Conservation (phyloP, 2,113 vertebrate species). For the Oreocharis arfaki region DNA sequence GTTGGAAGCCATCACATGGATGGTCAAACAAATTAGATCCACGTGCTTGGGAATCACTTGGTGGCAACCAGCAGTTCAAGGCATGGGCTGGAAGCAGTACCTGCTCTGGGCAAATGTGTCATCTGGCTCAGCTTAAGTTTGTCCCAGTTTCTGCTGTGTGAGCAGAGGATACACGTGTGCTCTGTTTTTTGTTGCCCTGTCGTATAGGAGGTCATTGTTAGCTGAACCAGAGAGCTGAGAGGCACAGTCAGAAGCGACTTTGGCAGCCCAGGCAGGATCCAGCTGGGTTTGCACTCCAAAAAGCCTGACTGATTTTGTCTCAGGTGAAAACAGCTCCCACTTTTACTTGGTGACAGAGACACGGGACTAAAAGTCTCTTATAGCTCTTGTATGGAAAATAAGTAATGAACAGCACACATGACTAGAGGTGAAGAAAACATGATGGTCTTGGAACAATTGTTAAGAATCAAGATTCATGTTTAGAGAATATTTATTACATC, state of each 20-base stretch:
- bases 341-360: neutral
- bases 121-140: neutral
- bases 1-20: neutral
- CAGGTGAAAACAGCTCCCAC: neutral
- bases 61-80: neutral
- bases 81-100: neutral
- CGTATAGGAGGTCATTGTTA: fast-evolving
- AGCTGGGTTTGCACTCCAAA: neutral
- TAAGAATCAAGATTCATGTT: neutral
- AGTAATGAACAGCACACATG: neutral
- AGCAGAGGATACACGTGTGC: fast-evolving
- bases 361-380: neutral
- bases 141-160: neutral
- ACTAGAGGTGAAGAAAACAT: neutral
- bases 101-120: neutral
- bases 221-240: neutral
- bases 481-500: neutral
- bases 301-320: neutral
- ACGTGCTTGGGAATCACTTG: neutral
- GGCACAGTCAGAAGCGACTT: neutral
- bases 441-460: neutral
- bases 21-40: neutral
- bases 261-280: neutral
- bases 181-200: neutral
- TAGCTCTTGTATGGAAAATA: neutral